These are phyloP conservation scores for Crypturellus tataupa DNA, from an alignment of 2,797 vertebrate species.

Conservation along the genomic window DNA sequence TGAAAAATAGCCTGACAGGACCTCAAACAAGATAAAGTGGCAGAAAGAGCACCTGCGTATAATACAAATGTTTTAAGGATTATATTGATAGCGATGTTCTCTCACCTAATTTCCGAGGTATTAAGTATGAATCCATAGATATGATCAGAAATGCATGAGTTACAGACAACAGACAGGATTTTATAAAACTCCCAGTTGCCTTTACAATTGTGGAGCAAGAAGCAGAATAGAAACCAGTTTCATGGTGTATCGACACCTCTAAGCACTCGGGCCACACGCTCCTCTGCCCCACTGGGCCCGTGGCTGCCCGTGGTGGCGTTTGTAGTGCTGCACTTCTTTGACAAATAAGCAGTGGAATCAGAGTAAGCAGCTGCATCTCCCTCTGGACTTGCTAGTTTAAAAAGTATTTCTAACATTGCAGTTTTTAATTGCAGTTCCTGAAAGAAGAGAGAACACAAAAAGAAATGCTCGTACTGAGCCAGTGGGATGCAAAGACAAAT, in stretches of 20 bases:
- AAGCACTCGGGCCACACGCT: not conserved
- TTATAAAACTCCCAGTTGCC: not conserved
- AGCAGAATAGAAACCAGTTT: not conserved
- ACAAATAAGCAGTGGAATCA: not conserved
- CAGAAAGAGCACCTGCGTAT: not conserved
- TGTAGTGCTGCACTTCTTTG: not conserved
- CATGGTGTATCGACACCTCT: not conserved
- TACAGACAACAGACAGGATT: not conserved
- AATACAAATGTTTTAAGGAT: not conserved
- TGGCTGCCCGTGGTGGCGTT: not conserved
- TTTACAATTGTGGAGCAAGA: not conserved
- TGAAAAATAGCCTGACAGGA: slow-evolving; percentile 9
- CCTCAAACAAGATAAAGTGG: not conserved
- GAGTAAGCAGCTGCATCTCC: not conserved
- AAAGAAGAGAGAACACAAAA: not conserved
- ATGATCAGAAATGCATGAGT: not conserved
- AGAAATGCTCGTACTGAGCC: not conserved
- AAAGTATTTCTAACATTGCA: not conserved
- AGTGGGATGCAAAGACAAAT: not conserved
- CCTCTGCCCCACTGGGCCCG: not conserved
- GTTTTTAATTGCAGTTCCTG: not conserved
- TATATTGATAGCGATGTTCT: not conserved
- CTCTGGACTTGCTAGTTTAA: not conserved
- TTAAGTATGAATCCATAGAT: not conserved
- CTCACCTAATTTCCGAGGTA: not conserved